These are phyloP conservation scores for Balearica regulorum DNA, from an alignment of 2,797 vertebrate species.

Conservation along the genomic window DNA sequence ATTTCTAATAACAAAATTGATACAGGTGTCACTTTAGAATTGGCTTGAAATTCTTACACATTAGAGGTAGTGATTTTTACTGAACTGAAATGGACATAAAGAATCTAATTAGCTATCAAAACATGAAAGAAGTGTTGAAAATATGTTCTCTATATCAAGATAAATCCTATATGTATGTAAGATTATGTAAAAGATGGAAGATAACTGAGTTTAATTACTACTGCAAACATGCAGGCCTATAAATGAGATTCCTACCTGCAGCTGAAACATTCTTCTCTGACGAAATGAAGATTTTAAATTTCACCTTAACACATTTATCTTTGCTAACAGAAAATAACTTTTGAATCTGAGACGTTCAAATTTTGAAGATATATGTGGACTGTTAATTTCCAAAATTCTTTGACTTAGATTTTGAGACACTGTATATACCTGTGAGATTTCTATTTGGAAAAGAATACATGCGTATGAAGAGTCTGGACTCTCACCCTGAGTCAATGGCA, in stretches of 20 bases:
- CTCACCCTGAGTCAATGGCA: conserved; percentile 81
- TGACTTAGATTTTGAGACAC: neutral
- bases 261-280: neutral
- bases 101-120: neutral
- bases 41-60: neutral
- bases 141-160: neutral
- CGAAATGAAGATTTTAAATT: neutral
- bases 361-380: neutral
- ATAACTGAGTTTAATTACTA: neutral
- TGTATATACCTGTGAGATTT: neutral
- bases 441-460: neutral
- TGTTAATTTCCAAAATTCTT: neutral
- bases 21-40: neutral
- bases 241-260: neutral
- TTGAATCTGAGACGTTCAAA: neutral
- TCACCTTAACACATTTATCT: neutral
- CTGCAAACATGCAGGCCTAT: neutral
- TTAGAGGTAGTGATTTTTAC: neutral
- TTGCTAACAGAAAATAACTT: neutral
- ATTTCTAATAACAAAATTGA: neutral
- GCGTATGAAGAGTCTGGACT: neutral
- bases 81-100: neutral
- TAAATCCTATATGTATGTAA: neutral
- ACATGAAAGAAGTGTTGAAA: neutral
- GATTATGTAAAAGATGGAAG: neutral